phyloP scores from a whole-genome alignment of 2,888 invertebrate species.

The Ceriagrion tenellum region DNA sequence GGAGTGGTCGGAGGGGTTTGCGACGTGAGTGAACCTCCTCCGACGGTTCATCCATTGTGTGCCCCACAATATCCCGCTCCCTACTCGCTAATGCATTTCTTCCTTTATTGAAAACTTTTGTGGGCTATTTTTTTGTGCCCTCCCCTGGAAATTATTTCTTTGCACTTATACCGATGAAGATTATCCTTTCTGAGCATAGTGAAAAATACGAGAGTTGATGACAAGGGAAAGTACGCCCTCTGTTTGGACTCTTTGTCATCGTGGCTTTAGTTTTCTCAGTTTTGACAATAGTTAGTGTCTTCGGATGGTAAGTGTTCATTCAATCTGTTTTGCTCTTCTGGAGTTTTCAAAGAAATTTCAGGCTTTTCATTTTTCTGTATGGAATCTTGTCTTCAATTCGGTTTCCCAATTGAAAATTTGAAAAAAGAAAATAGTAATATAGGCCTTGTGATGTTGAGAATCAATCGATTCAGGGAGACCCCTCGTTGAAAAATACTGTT shows the following conservation, averaged over 20 bases:
- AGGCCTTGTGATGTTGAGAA: no score
- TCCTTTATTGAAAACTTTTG: not conserved
- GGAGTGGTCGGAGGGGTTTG: no score
- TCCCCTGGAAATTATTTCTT: not conserved
- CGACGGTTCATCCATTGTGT: not conserved
- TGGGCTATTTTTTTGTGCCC: not conserved
- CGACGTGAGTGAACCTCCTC: not conserved
- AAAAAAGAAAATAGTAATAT: no score
- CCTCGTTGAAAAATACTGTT: no score
- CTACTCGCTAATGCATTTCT: not conserved
- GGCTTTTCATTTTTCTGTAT: no score
- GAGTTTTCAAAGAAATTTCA: no score
- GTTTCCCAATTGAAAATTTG: no score
- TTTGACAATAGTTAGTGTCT: not conserved
- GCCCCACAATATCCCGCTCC: not conserved
- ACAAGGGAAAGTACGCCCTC: not conserved
- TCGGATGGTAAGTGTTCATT: not conserved
- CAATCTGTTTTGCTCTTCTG: no score
- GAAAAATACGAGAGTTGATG: not conserved
- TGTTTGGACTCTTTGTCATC: not conserved
- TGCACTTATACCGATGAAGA: not conserved
- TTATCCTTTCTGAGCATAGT: not conserved
- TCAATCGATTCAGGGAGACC: no score
- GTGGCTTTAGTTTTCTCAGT: not conserved
- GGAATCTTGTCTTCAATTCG: no score